These are phyloP conservation scores for Drosophila bocki DNA, from an alignment of 1,140 invertebrate genomes.

Conservation along the genomic window DNA sequence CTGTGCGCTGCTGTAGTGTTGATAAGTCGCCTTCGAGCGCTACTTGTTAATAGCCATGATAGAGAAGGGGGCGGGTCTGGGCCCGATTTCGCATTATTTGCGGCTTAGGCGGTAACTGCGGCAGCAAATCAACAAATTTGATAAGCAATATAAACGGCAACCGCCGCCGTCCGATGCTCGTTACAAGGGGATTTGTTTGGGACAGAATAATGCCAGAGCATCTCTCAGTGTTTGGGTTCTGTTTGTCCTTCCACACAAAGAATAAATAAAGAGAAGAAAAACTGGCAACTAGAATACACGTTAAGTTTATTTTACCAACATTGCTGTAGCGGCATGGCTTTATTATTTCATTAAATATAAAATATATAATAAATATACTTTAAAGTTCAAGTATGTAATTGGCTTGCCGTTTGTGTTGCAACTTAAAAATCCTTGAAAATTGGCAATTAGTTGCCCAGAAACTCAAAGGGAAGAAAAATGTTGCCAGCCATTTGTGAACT, in stretches of 20 bases:
- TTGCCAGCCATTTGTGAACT: constrained; percentile 29
- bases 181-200: constrained; percentile 71
- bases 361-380: background rate
- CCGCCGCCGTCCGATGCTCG: constrained; percentile 40
- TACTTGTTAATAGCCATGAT: constrained; percentile 73
- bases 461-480: constrained; percentile 24
- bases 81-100: constrained; percentile 72
- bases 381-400: background rate
- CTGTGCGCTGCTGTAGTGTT: constrained; percentile 70
- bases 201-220: constrained; percentile 19
- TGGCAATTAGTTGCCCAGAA: constrained; percentile 38
- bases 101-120: constrained; percentile 70
- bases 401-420: background rate
- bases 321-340: background rate
- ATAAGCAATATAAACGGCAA: constrained; percentile 77
- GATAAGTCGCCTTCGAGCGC: constrained; percentile 77
- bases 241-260: background rate
- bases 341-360: background rate
- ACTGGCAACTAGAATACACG: constrained; percentile 12
- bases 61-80: constrained; percentile 2
- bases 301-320: background rate
- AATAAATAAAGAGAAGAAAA: background rate
- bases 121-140: constrained; percentile 82
- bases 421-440: constrained; percentile 12
- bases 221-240: constrained; percentile 7